Evolutionary conservation across 1,140 invertebrate species (phyloP).

Genomic region (Pseudoatta argentina): DNA sequence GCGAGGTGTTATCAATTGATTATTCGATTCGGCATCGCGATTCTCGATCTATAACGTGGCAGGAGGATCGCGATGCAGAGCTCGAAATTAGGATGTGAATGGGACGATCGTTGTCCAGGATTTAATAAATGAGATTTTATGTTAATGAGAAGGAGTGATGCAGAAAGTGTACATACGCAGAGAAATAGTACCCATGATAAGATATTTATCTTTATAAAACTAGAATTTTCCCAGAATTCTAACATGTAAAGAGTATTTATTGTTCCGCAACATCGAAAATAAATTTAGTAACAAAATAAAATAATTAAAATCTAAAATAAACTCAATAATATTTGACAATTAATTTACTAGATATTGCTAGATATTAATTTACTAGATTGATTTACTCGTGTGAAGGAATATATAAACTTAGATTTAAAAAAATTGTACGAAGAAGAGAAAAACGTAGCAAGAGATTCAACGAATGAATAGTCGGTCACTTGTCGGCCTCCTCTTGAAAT

Average conservation of each 20-base stretch:
- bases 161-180: background rate
- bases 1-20: constrained; percentile 6
- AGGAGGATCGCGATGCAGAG: constrained; percentile 1
- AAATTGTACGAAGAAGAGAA: background rate
- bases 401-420: constrained; percentile 14
- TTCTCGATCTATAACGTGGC: constrained; percentile 1
- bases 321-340: background rate
- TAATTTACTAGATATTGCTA: too few species aligned
- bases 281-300: constrained; percentile 2
- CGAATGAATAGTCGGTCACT: background rate
- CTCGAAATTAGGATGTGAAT: constrained; percentile 45
- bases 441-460: constrained; percentile 13
- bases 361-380: background rate
- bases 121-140: constrained; percentile 17
- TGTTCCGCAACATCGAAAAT: constrained; percentile 1
- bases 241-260: constrained; percentile 31
- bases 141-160: constrained; percentile 1
- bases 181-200: background rate
- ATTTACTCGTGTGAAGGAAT: background rate
- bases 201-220: background rate
- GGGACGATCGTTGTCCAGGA: constrained; percentile 36
- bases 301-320: background rate
- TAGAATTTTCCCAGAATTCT: background rate
- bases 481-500: background rate
- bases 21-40: constrained; percentile 21